A percentile compares a stretch with the other conserved stretches of the same genome.
These are phyloP conservation scores for Galemys pyrenaicus DNA, from an alignment of 2,113 vertebrate species.

Conservation along the genomic window DNA sequence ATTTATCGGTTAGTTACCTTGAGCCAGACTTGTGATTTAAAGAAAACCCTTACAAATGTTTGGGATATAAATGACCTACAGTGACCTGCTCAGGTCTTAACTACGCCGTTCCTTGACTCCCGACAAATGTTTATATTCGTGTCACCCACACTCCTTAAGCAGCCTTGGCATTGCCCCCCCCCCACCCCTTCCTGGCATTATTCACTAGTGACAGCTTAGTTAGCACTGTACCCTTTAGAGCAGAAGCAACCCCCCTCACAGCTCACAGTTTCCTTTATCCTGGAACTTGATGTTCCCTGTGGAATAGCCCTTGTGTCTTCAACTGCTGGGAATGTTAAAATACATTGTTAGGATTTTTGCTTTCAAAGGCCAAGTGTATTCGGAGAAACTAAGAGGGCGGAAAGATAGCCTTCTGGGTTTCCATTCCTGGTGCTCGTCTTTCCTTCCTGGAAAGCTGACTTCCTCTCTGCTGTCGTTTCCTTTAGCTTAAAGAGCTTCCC, in stretches of 20 bases:
- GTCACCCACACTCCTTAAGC: neutral
- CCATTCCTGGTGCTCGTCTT: neutral
- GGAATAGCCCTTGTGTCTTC: neutral
- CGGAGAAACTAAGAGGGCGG: neutral
- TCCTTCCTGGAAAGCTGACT: neutral
- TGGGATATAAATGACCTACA: neutral
- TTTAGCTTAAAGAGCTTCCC: neutral
- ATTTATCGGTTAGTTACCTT: neutral
- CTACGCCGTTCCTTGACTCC: neutral
- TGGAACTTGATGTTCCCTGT: neutral
- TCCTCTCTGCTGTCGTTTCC: neutral
- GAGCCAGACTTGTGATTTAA: neutral
- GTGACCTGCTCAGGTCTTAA: neutral
- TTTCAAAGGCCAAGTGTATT: neutral
- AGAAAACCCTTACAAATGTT: neutral
- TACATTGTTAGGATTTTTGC: neutral
- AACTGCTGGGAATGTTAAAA: no score
- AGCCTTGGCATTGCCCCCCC: neutral
- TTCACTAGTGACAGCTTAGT: neutral
- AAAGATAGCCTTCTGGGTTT: neutral
- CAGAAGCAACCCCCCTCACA: neutral
- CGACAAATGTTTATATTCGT: accelerated
- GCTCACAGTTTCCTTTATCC: neutral
- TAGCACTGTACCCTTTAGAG: neutral
- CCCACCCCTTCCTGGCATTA: neutral